These are phyloP conservation scores for Bactericera cockerelli DNA, from an alignment of 1,140 invertebrate genomes.

Conservation along the genomic window DNA sequence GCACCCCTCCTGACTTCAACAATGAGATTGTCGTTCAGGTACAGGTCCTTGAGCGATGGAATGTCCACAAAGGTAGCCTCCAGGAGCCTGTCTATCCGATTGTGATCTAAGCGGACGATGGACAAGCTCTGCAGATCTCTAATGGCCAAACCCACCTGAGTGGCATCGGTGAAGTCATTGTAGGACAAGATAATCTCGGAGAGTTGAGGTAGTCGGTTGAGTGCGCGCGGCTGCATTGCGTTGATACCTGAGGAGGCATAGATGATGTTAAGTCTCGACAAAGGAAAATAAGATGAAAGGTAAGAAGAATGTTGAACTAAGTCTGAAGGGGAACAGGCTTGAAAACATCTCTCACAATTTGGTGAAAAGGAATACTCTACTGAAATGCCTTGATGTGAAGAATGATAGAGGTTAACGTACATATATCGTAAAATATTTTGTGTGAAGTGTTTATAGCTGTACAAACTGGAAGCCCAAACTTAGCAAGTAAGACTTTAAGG, in stretches of 20 bases:
- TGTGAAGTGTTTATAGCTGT: too few relatives aligned
- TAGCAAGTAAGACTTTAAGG: too few relatives aligned
- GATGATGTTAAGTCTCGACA: too few relatives aligned
- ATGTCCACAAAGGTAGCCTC: constrained; percentile 69
- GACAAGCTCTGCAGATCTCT: constrained; percentile 54
- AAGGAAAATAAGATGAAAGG: too few relatives aligned
- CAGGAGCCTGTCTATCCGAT: constrained; percentile 47
- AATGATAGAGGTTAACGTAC: too few relatives aligned
- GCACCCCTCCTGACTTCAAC: constrained; percentile 5
- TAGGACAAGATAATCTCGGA: constrained; percentile 49
- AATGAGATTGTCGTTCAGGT: constrained; percentile 55
- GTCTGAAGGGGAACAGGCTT: constrained; percentile 57
- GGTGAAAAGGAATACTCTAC: constrained; percentile 43
- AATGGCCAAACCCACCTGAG: constrained; percentile 55
- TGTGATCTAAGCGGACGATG: constrained; percentile 48
- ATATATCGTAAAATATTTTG: too few relatives aligned
- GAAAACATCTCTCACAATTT: constrained; percentile 48
- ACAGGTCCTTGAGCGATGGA: constrained; percentile 47
- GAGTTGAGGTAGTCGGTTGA: constrained; percentile 51
- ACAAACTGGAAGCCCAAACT: too few relatives aligned
- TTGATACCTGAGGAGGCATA: not conserved
- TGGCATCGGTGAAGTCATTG: constrained; percentile 57
- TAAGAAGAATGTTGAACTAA: constrained; percentile 45
- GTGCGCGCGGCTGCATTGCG: constrained; percentile 51
- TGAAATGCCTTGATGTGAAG: constrained; percentile 56